phyloP scores from a whole-genome alignment of 2,113 vertebrate genomes.

The Rhadina sibilatrix region DNA sequence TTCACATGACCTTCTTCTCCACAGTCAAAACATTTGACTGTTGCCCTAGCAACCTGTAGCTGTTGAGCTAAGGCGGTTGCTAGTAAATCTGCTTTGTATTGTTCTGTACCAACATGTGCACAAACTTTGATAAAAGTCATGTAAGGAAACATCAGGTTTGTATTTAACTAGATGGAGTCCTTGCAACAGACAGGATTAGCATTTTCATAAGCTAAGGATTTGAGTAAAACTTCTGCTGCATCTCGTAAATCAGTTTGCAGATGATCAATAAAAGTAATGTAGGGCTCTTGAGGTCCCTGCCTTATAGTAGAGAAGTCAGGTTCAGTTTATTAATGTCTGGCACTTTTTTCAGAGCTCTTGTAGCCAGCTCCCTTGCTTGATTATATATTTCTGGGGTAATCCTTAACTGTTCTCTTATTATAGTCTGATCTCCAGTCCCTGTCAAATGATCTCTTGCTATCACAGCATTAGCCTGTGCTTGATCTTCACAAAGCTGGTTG shows the following conservation, averaged over 20 bases:
- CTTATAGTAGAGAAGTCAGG: background rate
- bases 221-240: background rate
- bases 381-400: background rate
- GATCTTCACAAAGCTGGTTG: background rate
- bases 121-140: background rate
- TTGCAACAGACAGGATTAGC: background rate
- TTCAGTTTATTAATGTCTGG: fast-evolving
- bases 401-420: background rate
- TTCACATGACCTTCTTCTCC: background rate
- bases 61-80: background rate
- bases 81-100: background rate
- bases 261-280: background rate
- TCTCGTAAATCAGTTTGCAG: background rate
- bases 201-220: background rate
- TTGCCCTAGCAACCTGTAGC: background rate
- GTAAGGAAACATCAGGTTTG: background rate
- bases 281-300: background rate
- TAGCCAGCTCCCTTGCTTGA: background rate
- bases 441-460: background rate
- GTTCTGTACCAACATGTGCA: background rate
- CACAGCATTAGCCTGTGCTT: background rate
- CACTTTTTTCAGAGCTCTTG: background rate
- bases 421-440: background rate
- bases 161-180: background rate
- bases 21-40: background rate